Evolutionary conservation across 1,140 invertebrate genomes (phyloP), one percentile per base, ranked within the genome.

Genomic region (Drosophila lini): DNA sequence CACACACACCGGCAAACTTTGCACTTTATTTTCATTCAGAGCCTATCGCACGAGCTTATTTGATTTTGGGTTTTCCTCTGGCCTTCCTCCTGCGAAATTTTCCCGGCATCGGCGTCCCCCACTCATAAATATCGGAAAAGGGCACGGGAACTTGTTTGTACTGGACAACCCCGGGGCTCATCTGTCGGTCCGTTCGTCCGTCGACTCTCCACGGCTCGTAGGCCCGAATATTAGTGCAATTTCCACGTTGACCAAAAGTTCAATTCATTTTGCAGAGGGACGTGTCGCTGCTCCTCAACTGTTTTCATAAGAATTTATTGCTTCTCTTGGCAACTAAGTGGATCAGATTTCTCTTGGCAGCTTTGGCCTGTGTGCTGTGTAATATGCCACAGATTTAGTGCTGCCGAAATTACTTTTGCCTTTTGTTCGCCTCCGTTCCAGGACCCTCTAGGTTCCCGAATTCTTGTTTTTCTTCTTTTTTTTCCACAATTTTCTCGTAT

Each of bases 291-390:
- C 61, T 44, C 16, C 63, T 53, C 74, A 62, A 64, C 79, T 60
- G 75, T 76, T 83, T 84, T 77, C 60, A 61, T 80, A 69, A 52
- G 81, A 86, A 85, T 85, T 85, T 85, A 85, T 85, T 81, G 78
- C 71, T 59, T 73, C 41, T 64, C 36, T 58, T 59, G 62, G 55
- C 63, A 85, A 75, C 68, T 81, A 78, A 86, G 78, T 86, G 68
- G 74, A 81, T 86, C 78, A 78, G 82, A 76, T 81, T 78, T 74
- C 63, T 69, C 57, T 45, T 60, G 42, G 38, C 55, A 47, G 57
- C 63, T 41, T 25, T 56, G 31, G 74, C 71, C 64, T 36, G 74
- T 50, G 56, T 70, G 25, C 77, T 48, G 44, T 78, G 75, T 78
- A 78, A 71, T 78, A 78, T 78, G 75, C 65, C 77, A 59, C 75